Evolutionary conservation across 1,140 invertebrate species (phyloP).

Genomic region (Heliconius eleuchia): DNA sequence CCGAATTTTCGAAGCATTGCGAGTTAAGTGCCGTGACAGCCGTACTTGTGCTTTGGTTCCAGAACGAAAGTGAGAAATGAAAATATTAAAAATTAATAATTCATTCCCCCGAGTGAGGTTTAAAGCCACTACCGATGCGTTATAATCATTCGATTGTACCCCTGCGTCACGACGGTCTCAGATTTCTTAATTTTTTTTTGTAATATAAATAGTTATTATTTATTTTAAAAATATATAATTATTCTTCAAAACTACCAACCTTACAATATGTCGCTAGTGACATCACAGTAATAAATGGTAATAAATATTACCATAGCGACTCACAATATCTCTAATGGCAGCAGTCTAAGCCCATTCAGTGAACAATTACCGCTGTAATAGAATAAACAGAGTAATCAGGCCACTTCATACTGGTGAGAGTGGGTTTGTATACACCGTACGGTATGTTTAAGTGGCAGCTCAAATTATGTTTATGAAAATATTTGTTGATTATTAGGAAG

Average conservation of each 20-base stretch:
- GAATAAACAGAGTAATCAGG: slow-evolving; percentile 79
- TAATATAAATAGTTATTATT: too few relatives aligned
- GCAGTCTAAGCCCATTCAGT: slow-evolving; percentile 61
- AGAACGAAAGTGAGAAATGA: too few relatives aligned
- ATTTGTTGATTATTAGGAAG: background rate
- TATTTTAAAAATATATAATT: background rate
- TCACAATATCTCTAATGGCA: slow-evolving; percentile 67
- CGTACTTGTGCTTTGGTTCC: too few relatives aligned
- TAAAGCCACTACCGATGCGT: too few relatives aligned
- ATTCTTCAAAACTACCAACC: background rate
- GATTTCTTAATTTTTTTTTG: too few relatives aligned
- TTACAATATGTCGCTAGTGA: background rate
- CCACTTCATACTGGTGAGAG: slow-evolving; percentile 60
- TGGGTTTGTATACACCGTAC: slow-evolving; percentile 37
- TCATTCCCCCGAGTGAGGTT: too few relatives aligned
- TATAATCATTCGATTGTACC: too few relatives aligned
- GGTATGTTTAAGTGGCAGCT: background rate
- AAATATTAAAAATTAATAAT: too few relatives aligned
- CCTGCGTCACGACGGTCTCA: too few relatives aligned
- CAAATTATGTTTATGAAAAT: background rate
- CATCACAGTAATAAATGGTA: background rate
- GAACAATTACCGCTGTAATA: slow-evolving; percentile 75
- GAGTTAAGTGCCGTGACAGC: too few relatives aligned
- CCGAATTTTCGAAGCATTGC: too few relatives aligned
- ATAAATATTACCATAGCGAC: slow-evolving; percentile 8